Base-by-base conservation (phyloP, 2,113 vertebrate species). In the Varanus salvator region DNA sequence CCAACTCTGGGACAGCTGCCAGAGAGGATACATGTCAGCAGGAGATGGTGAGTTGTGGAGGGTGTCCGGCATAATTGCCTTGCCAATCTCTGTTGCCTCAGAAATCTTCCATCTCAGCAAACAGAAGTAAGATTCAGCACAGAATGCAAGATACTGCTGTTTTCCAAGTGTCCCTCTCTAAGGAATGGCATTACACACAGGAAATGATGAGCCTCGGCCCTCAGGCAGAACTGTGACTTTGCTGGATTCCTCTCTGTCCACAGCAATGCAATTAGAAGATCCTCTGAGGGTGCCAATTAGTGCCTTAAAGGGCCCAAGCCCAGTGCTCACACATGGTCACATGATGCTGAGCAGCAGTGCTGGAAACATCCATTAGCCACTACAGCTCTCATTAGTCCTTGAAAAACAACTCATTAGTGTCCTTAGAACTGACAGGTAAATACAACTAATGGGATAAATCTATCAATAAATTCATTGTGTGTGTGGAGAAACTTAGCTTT, bases 361-460 rank as follows among this genome's bases (percentile, higher is more conserved):
- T 97, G 98, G 98, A 98, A 98, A 98, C 97, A 98, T 97, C 97
- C 98, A 98, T 98, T 98, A 98, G 98, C 94, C 94, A 97, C 98
- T 98, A 98, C 97, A 97, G 95, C 97, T 98, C 97, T 98, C 97
- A 98, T 99, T 98, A 98, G 98, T 97, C 97, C 97, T 97, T 96
- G 96, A 97, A 98, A 98, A 98, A 98, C 97, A 97, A 98, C 98
- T 98, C 98, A 98, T 99, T 98, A 98, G 97, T 95, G 97, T 98
- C 96, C 94, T 96, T 94, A 97, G 96, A 96, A 97, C 97, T 98
- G 98, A 98, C 97, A 99, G 98, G 98, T 98, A 98, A 98, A 98
- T 97, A 97, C 95, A 97, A 97, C 97, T 98, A 98, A 98, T 97
- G 97, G 98, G 97, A 98, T 97, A 97, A 97, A 98, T 97, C 98